phyloP scores from a whole-genome alignment of 2,113 vertebrate species.

The Geothlypis trichas region DNA sequence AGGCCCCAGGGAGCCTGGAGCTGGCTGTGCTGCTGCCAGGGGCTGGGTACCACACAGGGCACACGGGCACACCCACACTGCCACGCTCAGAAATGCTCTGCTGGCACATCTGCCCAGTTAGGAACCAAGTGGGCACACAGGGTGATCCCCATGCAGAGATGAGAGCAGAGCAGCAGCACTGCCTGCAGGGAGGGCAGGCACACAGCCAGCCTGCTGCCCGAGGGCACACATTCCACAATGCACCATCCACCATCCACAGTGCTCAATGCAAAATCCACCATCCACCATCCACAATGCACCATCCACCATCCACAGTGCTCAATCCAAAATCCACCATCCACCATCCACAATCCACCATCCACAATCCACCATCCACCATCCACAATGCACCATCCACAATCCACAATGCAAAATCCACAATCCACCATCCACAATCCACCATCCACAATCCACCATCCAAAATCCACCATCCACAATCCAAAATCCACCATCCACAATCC shows the following conservation, averaged over 20 bases:
- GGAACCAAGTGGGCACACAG: background rate
- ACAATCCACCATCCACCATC: too few species aligned
- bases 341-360: rapidly evolving
- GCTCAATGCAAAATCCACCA: too few species aligned
- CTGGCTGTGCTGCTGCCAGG: background rate
- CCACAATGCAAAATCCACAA: too few species aligned
- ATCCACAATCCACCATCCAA: too few species aligned
- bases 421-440: too few species aligned
- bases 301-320: too few species aligned
- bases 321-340: too few species aligned
- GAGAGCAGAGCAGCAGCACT: background rate
- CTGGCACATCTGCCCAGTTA: background rate
- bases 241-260: too few species aligned
- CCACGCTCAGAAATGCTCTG: background rate
- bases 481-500: too few species aligned
- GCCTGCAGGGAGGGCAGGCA: background rate
- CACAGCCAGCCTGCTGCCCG: background rate
- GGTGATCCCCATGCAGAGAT: background rate
- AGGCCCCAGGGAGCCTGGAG: background rate
- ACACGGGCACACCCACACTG: background rate
- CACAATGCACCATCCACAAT: too few species aligned
- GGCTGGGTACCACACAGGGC: background rate
- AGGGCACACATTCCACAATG: background rate
- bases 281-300: too few species aligned
- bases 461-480: too few species aligned